Percentiles rank a stretch among this genome's conserved stretches.
Evolutionary conservation across 2,797 vertebrate genomes (phyloP).

Genomic region (Malacoctenus gilli): DNA sequence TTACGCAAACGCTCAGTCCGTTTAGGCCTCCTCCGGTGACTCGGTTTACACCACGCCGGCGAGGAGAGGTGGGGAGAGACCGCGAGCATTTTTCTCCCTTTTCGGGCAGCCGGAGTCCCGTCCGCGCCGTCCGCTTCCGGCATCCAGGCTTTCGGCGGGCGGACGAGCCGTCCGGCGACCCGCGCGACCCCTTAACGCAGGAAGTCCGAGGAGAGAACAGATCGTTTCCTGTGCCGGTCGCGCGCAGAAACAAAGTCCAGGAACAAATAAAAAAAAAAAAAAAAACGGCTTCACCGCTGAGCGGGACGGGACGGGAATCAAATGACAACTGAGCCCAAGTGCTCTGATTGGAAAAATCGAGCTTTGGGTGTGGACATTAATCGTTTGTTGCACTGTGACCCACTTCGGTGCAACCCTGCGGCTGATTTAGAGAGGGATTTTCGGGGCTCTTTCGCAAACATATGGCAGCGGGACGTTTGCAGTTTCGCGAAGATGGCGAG

Average conservation of each 20-base stretch:
- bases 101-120: constrained; percentile 73
- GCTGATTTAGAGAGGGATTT: background rate
- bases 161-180: constrained; percentile 13
- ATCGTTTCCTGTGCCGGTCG: constrained; percentile 23
- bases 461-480: background rate
- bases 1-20: constrained; percentile 68
- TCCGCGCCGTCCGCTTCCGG: constrained; percentile 41
- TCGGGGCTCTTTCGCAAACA: background rate
- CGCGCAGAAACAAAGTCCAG: constrained; percentile 7
- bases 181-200: constrained; percentile 5
- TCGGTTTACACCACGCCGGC: constrained; percentile 72
- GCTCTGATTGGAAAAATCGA: too few species aligned
- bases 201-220: constrained; percentile 1
- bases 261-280: too few species aligned
- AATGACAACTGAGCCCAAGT: constrained; percentile 6
- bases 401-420: constrained; percentile 10
- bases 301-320: background rate
- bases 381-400: constrained; percentile 12
- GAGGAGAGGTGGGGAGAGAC: constrained; percentile 62
- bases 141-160: constrained; percentile 13
- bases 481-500: constrained; percentile 6
- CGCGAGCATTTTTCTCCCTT: constrained; percentile 80
- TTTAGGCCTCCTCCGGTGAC: constrained; percentile 65
- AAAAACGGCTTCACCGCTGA: background rate
- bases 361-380: background rate